Percentiles rank a stretch among this genome's conserved stretches.
Conservation (phyloP, 2,797 vertebrate species). For the Todus mexicanus region DNA sequence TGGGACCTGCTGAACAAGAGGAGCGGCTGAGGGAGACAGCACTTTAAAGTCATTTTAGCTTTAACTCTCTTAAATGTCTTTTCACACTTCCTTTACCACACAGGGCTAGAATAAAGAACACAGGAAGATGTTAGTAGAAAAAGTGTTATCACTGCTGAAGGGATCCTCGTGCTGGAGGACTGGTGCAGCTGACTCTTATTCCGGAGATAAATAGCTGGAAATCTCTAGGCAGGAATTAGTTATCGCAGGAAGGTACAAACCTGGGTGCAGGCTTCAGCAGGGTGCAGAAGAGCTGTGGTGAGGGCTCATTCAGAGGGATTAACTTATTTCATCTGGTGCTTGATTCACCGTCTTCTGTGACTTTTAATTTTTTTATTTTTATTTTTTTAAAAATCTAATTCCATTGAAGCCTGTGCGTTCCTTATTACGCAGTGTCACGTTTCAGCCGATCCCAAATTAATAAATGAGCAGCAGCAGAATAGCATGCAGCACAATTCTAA, state of each 20-base stretch:
- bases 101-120: neutral
- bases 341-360: neutral
- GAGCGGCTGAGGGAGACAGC: neutral
- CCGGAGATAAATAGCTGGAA: constrained; percentile 40
- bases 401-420: neutral
- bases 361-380: neutral
- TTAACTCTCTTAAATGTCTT: constrained; percentile 14
- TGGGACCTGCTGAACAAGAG: neutral
- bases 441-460: constrained; percentile 44
- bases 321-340: constrained; percentile 7
- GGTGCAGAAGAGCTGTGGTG: constrained; percentile 35
- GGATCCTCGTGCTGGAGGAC: neutral
- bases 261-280: neutral
- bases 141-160: neutral
- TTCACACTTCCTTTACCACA: neutral
- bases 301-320: constrained; percentile 10
- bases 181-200: neutral
- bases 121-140: neutral
- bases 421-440: neutral
- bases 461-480: constrained; percentile 62
- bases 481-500: constrained; percentile 56
- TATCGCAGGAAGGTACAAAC: constrained; percentile 8
- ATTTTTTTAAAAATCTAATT: neutral
- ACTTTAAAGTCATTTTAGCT: neutral
- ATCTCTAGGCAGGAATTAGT: constrained; percentile 30